Evolutionary conservation across 2,113 vertebrate genomes (phyloP), one percentile per base, ranked within the genome.

Genomic region (Epinephelus lanceolatus): DNA sequence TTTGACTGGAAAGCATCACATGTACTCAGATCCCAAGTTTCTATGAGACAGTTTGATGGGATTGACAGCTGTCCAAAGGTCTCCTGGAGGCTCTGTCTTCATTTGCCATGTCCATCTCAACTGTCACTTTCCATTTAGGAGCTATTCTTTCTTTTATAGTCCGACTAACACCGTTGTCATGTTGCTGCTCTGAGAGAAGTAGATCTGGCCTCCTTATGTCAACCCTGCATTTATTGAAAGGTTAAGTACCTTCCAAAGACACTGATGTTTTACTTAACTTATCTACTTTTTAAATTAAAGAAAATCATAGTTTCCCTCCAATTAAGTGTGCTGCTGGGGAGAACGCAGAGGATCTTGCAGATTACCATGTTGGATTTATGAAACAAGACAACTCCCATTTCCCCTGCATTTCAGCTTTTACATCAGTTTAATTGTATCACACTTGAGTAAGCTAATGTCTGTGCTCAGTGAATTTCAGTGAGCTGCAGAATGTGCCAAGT

Each of bases 41-140:
- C 63, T 74, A 25, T 9, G 47, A 71, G 76, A 76, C 57, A 12
- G 33, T 78, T 86, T 23, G 45, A 68, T 69, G 67, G 86, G 87
- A 89, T 71, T 88, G 91, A 86, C 90, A 88, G 52, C 78, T 84
- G 84, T 66, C 78, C 71, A 23, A 25, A 68, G 70, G 74, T 21
- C 11, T 82, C 52, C 86, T 78, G 57, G 71, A 81, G 78, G 71
- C 73, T 90, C 73, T 5, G 71, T 88, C 86, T 92, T 87, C 80
- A 76, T 86, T 88, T 79, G 68, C 76, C 52, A 59, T 65, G 61
- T 76, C 87, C 84, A 67, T 88, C 78, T 53, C 66, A 65, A 37
- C 86, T 88, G 83, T 89, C 90, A 70, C 80, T 92, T 82, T 84
- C 40, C 33, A 87, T 93, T 89, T 80, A 65, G 73, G 62, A 78